These are phyloP conservation scores for Blennius ocellaris DNA, from an alignment of 2,113 vertebrate species.

Conservation along the genomic window DNA sequence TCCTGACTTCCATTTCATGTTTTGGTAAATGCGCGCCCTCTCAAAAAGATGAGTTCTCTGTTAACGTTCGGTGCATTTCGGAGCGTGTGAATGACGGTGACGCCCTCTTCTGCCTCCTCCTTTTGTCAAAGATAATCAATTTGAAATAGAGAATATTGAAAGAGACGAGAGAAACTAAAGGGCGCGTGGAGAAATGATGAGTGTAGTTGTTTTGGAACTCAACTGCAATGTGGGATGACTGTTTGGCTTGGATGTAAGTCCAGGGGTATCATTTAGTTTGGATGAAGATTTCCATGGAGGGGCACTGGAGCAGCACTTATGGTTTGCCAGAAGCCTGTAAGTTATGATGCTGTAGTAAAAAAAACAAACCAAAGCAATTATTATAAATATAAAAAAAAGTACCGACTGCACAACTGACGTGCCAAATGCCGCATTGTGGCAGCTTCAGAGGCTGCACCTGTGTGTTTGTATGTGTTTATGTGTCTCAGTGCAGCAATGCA, in stretches of 20 bases:
- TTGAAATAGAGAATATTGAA: constrained; percentile 27
- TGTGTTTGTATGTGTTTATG: not conserved
- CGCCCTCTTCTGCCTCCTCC: constrained; percentile 31
- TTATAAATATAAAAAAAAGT: constrained; percentile 3
- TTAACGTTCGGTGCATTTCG: constrained; percentile 26
- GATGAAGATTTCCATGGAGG: not conserved
- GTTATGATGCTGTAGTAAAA: not conserved
- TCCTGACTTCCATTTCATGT: constrained; percentile 28
- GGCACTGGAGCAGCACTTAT: too few relatives aligned
- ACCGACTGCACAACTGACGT: not conserved
- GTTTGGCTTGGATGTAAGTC: not conserved
- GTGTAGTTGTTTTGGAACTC: constrained; percentile 25
- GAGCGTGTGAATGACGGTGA: constrained; percentile 30
- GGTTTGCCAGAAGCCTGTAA: not conserved
- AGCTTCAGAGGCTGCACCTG: not conserved
- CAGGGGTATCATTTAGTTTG: not conserved
- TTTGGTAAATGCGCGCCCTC: constrained; percentile 50
- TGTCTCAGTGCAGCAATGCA: not conserved
- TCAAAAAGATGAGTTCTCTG: constrained; percentile 7
- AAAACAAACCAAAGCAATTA: not conserved
- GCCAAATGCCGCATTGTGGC: not conserved
- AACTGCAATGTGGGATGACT: not conserved
- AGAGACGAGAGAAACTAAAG: not conserved
- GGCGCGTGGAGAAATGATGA: not conserved
- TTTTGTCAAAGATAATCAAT: constrained; percentile 46